Percentiles rank a stretch among this genome's conserved stretches.
These are phyloP conservation scores for Liolophura sinensis DNA, from an alignment of 1,140 invertebrate genomes.

Conservation along the genomic window DNA sequence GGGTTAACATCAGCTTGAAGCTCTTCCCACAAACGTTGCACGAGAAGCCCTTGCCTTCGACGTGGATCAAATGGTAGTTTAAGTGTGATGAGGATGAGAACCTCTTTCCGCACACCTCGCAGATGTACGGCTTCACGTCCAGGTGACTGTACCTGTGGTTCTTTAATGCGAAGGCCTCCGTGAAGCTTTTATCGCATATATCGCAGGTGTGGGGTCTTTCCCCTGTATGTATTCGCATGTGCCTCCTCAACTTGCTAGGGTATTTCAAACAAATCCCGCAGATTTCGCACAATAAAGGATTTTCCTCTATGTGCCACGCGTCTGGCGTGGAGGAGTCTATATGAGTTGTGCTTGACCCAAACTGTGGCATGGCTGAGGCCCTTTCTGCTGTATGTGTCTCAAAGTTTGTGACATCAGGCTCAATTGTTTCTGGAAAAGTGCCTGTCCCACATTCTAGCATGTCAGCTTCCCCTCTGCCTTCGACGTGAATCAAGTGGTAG, in stretches of 20 bases:
- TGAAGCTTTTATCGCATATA: conserved; percentile 14
- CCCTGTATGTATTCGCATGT: conserved; percentile 69
- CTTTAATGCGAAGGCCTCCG: conserved; percentile 8
- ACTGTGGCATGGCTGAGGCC: too few relatives aligned
- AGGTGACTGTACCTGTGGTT: conserved; percentile 15
- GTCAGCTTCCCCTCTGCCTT: conserved; percentile 75
- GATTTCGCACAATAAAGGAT: too few relatives aligned
- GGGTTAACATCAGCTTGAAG: conserved; percentile 17
- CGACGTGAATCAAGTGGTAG: conserved; percentile 18
- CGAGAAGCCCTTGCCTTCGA: conserved; percentile 66
- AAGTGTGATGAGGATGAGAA: conserved; percentile 20
- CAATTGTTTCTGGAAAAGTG: too few relatives aligned
- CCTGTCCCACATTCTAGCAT: too few relatives aligned
- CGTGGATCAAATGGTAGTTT: conserved; percentile 19
- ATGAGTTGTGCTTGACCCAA: too few relatives aligned
- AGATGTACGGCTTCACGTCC: conserved; percentile 65
- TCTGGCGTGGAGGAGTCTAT: too few relatives aligned
- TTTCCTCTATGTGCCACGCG: too few relatives aligned
- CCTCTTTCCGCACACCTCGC: conserved; percentile 10
- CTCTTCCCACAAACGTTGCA: conserved; percentile 14
- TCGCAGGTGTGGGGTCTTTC: conserved; percentile 77
- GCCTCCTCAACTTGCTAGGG: conserved; percentile 75
- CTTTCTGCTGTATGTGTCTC: too few relatives aligned
- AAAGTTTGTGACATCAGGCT: too few relatives aligned
- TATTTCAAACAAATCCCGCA: too few relatives aligned